Evolutionary conservation across 2,113 vertebrate genomes (phyloP).

Genomic region (Andinoacara biseriatus): DNA sequence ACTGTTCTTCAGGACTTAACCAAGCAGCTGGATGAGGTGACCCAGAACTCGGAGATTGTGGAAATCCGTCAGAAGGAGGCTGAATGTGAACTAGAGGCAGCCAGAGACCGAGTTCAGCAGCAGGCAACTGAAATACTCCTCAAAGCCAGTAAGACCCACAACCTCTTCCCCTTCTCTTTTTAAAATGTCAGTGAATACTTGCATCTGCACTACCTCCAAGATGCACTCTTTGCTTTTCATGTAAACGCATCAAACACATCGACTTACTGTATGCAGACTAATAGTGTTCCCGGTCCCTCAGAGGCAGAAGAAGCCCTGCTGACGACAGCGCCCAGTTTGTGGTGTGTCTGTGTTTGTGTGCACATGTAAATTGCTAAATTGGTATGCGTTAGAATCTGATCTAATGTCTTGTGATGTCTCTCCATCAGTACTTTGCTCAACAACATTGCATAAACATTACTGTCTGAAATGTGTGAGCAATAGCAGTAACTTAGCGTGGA

Average conservation of each 20-base stretch:
- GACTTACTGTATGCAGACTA: constrained; percentile 5
- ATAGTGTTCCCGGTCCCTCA: not conserved
- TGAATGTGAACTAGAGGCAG: constrained; percentile 93
- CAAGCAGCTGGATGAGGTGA: constrained; percentile 95
- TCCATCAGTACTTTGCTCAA: not conserved
- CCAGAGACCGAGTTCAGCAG: constrained; percentile 92
- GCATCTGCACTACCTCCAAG: not conserved
- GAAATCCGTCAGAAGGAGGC: constrained; percentile 95
- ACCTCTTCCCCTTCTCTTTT: not conserved
- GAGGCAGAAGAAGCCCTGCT: constrained; percentile 1
- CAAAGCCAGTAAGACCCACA: constrained; percentile 91
- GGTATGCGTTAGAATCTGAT: constrained; percentile 9
- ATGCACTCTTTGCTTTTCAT: not conserved
- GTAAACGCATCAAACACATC: constrained; percentile 23
- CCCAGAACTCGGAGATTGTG: constrained; percentile 92
- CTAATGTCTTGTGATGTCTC: constrained; percentile 12
- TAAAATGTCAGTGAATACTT: not conserved
- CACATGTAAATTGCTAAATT: not conserved
- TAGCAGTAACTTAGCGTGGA: not conserved
- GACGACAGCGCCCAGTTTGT: constrained; percentile 21
- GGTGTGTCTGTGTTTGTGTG: not conserved
- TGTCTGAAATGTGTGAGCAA: constrained; percentile 10
- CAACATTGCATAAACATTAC: constrained; percentile 16
- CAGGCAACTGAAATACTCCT: constrained; percentile 96
- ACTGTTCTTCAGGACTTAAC: constrained; percentile 85